Conservation (phyloP, 2,888 invertebrate species). For the Anthrax anthrax region DNA sequence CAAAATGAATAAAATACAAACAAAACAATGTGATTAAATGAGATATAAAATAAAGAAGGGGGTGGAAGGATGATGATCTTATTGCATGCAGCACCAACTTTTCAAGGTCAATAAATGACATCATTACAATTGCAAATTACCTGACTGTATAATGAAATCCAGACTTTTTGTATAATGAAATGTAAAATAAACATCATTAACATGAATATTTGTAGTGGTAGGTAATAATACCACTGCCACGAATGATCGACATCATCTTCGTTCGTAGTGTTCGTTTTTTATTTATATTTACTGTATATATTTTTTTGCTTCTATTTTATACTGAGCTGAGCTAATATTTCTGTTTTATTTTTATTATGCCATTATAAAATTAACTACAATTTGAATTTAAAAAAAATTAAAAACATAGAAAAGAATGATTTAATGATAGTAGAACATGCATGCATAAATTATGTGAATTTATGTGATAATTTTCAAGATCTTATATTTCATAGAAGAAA, state of each 20-base stretch:
- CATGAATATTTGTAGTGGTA: too few species aligned
- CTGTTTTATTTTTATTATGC: not conserved
- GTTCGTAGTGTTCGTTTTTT: not conserved
- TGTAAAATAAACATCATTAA: not conserved
- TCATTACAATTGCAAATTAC: conserved; percentile 12
- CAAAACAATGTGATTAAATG: too few species aligned
- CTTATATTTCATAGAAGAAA: too few species aligned
- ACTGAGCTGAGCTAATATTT: too few species aligned
- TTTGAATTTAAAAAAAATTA: not conserved
- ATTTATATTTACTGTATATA: too few species aligned
- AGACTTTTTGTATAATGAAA: not conserved
- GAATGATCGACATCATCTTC: not conserved
- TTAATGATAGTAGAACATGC: not conserved
- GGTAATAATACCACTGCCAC: too few species aligned
- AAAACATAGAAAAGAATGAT: not conserved
- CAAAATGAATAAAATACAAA: not conserved
- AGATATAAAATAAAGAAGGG: not conserved
- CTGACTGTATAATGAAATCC: conserved; percentile 2
- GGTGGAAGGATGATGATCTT: not conserved
- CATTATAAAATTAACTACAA: not conserved
- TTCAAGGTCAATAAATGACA: conserved; percentile 11
- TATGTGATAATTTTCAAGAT: too few species aligned
- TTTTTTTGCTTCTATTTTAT: too few species aligned
- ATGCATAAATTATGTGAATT: not conserved
- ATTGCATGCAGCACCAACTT: conserved; percentile 10